Base-by-base conservation (phyloP, 2,797 vertebrate species). In the Passerculus sandwichensis region DNA sequence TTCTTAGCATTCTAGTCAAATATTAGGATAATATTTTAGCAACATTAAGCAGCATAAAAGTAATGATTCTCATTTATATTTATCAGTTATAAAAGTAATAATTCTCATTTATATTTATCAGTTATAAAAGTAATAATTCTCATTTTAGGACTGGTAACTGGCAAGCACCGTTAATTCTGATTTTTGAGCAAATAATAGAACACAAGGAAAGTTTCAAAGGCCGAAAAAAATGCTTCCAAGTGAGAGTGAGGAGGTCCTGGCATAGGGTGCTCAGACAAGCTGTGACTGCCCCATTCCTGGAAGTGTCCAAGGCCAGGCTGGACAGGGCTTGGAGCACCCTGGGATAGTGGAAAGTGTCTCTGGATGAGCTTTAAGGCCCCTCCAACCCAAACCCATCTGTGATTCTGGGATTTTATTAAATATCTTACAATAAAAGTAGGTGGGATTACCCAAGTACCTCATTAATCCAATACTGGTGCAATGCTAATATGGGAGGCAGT, bases 301-400 rank as follows among this genome's bases (percentile, higher is more conserved):
- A 5, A 32, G 3, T 42, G 40, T 9, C 66, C 80, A 36, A 27
- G 45, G 7, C 13, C 88, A 53, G 72, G 10, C 0, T 71, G 51
- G 65, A 69, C 0, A 0, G 23, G 18, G 18, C 15, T 88, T 54
- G 56, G 56, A 76, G 23, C 9, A 25, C 0, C 15, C 17, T 61
- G 34, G 30, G 47, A 3, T 3, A 16, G 3, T 18, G 57, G 15
- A 18, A 50, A 7, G 3, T 57, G 23, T 62, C 50, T 14, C 42
- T 78, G 61, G 18, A 45, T 26, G 36, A 57, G 13, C 18, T 56
- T 64, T 71, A 26, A 51, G 25, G n/a, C 15, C 25, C 17, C 7
- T 65, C 65, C 51, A 44, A 2, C 38, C n/a, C 30, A 71, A 77
- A 59, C 3, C 15, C 30, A 32, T 56, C 34, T 22, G 18, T 64